phyloP scores from a whole-genome alignment of 2,888 invertebrate genomes.

The Mesorhabditis sp. region DNA sequence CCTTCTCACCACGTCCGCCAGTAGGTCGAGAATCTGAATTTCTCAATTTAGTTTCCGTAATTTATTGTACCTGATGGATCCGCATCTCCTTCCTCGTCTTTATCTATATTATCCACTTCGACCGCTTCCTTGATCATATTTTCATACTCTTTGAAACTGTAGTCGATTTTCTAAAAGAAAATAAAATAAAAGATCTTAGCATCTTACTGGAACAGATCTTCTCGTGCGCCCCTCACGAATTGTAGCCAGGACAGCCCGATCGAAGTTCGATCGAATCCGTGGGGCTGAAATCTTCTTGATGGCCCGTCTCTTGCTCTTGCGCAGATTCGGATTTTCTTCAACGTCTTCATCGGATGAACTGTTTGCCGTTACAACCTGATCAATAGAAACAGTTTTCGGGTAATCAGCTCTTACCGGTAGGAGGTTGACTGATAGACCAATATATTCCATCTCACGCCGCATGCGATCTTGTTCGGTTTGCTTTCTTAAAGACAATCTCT shows the following conservation, averaged over 20 bases:
- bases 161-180: constrained; percentile 66
- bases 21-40: neutral
- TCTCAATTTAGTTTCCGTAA: neutral
- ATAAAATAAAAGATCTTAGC: constrained; percentile 10
- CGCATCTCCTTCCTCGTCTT: constrained; percentile 14
- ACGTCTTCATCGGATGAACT: neutral
- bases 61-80: neutral
- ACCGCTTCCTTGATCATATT: constrained; percentile 74
- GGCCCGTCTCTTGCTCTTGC: constrained; percentile 24
- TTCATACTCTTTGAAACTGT: constrained; percentile 83
- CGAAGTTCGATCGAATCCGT: constrained; percentile 5
- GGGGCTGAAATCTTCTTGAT: constrained; percentile 21
- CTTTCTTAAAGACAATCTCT: constrained; percentile 24
- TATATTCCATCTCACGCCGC: constrained; percentile 68
- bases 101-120: constrained; percentile 8
- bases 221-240: neutral
- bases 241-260: neutral
- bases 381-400: neutral
- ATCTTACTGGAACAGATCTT: neutral
- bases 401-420: constrained; percentile 52
- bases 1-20: neutral
- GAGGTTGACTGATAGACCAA: constrained; percentile 74
- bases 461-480: constrained; percentile 47
- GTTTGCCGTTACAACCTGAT: neutral
- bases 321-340: constrained; percentile 10